These are phyloP conservation scores for Bombus impatiens DNA, from an alignment of 1,140 invertebrate genomes.

Conservation along the genomic window DNA sequence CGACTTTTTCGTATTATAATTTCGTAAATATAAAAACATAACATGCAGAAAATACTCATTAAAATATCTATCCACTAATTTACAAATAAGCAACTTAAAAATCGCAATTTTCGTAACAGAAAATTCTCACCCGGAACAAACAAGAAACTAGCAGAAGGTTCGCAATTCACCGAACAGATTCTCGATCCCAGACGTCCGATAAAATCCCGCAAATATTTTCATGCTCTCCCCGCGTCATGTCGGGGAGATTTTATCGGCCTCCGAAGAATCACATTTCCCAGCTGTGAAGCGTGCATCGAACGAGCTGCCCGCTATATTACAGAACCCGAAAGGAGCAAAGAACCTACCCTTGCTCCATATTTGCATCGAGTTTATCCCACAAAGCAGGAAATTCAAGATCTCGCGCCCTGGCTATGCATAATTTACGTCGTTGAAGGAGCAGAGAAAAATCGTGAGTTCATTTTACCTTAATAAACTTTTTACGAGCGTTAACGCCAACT, in stretches of 20 bases:
- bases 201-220: slow-evolving; percentile 33
- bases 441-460: background rate
- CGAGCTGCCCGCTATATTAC: background rate
- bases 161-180: background rate
- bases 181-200: too few species aligned
- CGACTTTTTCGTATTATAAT: too few species aligned
- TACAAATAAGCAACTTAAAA: background rate
- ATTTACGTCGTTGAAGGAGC: too few species aligned
- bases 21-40: too few species aligned
- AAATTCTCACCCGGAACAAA: background rate
- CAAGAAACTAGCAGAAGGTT: background rate
- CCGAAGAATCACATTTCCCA: slow-evolving; percentile 37
- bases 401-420: background rate
- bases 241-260: slow-evolving; percentile 5
- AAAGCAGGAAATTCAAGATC: background rate
- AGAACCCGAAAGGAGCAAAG: background rate
- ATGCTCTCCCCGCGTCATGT: background rate
- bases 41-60: too few species aligned
- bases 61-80: too few species aligned
- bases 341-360: background rate
- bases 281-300: background rate
- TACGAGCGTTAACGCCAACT: too few species aligned
- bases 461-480: background rate
- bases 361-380: slow-evolving; percentile 21
- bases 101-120: background rate